A percentile compares a stretch with the other conserved stretches of the same genome.
Evolutionary conservation across 2,888 invertebrate species (phyloP).

Genomic region (Drosophila flavopinicola): DNA sequence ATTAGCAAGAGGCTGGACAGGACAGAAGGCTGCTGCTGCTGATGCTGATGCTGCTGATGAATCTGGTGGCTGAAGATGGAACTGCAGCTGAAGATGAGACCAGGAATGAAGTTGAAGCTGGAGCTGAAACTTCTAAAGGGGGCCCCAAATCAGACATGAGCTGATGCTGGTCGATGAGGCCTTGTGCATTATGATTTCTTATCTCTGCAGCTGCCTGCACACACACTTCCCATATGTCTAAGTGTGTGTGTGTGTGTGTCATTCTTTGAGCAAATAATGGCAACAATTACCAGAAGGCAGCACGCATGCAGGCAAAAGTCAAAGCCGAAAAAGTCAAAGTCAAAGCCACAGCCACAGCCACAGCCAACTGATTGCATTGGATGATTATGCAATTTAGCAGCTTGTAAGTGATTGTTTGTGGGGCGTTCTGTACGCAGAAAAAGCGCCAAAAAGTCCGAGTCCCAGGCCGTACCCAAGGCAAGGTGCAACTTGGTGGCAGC

Average conservation of each 20-base stretch:
- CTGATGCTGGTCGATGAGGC: slow-evolving; percentile 3
- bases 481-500: slow-evolving; percentile 71
- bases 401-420: slow-evolving; percentile 79
- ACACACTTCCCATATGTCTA: slow-evolving; percentile 12
- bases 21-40: background rate
- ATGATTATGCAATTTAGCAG: slow-evolving; percentile 79
- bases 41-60: too few relatives aligned
- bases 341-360: slow-evolving; percentile 7
- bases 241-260: slow-evolving; percentile 43
- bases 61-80: background rate
- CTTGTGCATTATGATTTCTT: slow-evolving; percentile 71
- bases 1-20: too few relatives aligned
- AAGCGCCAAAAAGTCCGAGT: background rate
- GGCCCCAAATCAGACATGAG: background rate
- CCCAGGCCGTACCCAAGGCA: slow-evolving; percentile 30
- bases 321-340: slow-evolving; percentile 8
- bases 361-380: slow-evolving; percentile 64
- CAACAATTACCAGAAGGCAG: slow-evolving; percentile 67
- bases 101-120: background rate
- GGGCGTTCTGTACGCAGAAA: slow-evolving; percentile 66
- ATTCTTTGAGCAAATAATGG: slow-evolving; percentile 77
- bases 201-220: slow-evolving; percentile 66
- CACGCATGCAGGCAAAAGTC: slow-evolving; percentile 8
- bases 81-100: slow-evolving; percentile 1
- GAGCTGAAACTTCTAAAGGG: background rate